Base-by-base conservation (phyloP, 2,888 invertebrate genomes). In the Drosophila neutralis region DNA sequence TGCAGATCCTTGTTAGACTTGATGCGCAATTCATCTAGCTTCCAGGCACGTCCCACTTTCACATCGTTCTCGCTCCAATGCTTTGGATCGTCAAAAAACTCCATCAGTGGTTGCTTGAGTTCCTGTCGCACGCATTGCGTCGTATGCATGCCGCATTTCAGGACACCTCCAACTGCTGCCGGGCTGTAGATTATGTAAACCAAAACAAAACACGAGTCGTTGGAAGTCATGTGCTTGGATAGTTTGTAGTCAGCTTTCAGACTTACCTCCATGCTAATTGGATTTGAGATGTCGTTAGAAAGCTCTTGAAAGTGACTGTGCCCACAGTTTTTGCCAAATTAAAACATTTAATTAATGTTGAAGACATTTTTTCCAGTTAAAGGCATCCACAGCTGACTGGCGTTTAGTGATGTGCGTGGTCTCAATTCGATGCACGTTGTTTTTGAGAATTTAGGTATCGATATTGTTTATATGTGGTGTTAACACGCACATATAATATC, bases 1-100 rank as follows among this genome's bases (percentile, higher is more conserved):
- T 99, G 99, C 67, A 99, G 94, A 93, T 99, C 99, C 58, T 95
- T 94, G 92, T 98, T 99, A 54, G 98, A 98, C 93, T 99, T 99
- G 56, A 99, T 95, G 89, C 99, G 94, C 27, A 99, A 94, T 93
- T 99, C 99, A 77, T 98, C 98, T 65, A 94, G 92, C 72, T 94
- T 96, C 99, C 99, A 99, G 6, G 97, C 95, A 83, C 98, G 94
- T 4, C 99, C 98, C 60, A 95, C 95, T 93, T 95, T 95, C 10
- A 98, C 95, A 90, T 95, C 95, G 36, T 94, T 93, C 92, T 95
- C 95, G 38, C 95, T 95, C 97, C 98, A 98, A 93, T 98, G 97
- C 80, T 96, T 96, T 89, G 96, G 94, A 27, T 94, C 94, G 92
- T 98, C 98, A 91, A 98, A 98, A 93, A 98, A 98, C 92, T 98